Base-by-base conservation (phyloP, 2,113 vertebrate species). In the Felis chaus region DNA sequence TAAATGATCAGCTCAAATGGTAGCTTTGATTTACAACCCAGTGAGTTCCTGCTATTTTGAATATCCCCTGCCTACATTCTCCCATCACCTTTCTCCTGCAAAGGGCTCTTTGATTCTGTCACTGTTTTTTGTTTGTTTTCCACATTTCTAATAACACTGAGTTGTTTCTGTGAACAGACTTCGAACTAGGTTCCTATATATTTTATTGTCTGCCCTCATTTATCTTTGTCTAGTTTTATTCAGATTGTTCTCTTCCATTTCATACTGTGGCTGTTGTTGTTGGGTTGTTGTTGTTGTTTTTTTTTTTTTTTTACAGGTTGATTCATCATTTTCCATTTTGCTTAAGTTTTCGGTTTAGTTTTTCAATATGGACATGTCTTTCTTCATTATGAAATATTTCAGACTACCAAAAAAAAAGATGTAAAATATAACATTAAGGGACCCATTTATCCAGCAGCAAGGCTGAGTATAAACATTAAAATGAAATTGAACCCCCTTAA, bases 201-300 rank as follows among this genome's bases (percentile, higher is more conserved):
- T 89, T 97, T 97, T 94, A 97, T 68, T 57, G 48, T 76, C 53
- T 95, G 0, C 48, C 27, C 76, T 97, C 66, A 96, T 86, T 98
- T 97, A 8, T 95, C 85, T 98, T n/a, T 92, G n/a, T 98, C 98
- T 91, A 61, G 79, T 95, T 97, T 95, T 97, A 97, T 97, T 97
- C 87, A 96, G 48, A 95, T 96, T 78, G 45, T 63, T 82, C 63
- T 88, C n/a, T 90, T 95, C 36, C 50, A 88, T 87, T 94, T 96
- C 57, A 89, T 95, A 94, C 13, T 61, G 31, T 80, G 27, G 80
- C 91, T 94, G 55, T 55, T 74, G 98, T 96, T 76, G 13, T 41
- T 73, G 53, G n/a, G n/a, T n/a, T n/a, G n/a, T n/a, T n/a, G n/a
- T n/a, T n/a, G 45, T 55, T 19, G 53, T 55, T 55, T 4, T 55